These are phyloP conservation scores for Drosophila melanosoma DNA, from an alignment of 2,888 invertebrate genomes.

Conservation along the genomic window DNA sequence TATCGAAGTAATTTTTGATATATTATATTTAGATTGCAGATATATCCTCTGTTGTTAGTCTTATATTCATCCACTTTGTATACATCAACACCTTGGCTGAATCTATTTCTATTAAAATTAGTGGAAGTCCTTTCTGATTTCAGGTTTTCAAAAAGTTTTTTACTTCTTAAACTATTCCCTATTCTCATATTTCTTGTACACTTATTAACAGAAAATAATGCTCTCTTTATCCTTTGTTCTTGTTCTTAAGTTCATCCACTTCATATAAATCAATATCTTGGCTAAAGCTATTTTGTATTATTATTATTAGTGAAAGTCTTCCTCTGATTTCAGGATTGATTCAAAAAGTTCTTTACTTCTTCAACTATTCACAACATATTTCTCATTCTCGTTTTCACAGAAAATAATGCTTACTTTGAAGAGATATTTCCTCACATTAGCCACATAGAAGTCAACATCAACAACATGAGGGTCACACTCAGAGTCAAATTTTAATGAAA, in stretches of 20 bases:
- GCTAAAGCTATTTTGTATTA: neutral
- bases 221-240: neutral
- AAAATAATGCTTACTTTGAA: neutral
- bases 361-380: neutral
- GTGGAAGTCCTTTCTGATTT: too few species aligned
- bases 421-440: slow-evolving; percentile 46
- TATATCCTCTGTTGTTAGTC: neutral
- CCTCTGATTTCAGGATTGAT: neutral
- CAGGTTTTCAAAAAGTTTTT: too few species aligned
- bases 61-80: neutral
- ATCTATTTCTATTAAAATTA: neutral
- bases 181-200: too few species aligned
- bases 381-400: neutral
- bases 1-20: neutral
- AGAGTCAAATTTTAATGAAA: slow-evolving; percentile 80
- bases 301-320: neutral
- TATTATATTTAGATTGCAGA: neutral
- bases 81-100: neutral
- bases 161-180: too few species aligned
- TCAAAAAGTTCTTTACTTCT: neutral
- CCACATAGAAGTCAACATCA: slow-evolving; percentile 56
- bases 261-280: neutral
- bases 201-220: too few species aligned
- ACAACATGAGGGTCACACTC: slow-evolving; percentile 81
- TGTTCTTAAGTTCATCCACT: neutral